Conservation (phyloP, 2,888 invertebrate species). For the Leucozona laternaria region DNA sequence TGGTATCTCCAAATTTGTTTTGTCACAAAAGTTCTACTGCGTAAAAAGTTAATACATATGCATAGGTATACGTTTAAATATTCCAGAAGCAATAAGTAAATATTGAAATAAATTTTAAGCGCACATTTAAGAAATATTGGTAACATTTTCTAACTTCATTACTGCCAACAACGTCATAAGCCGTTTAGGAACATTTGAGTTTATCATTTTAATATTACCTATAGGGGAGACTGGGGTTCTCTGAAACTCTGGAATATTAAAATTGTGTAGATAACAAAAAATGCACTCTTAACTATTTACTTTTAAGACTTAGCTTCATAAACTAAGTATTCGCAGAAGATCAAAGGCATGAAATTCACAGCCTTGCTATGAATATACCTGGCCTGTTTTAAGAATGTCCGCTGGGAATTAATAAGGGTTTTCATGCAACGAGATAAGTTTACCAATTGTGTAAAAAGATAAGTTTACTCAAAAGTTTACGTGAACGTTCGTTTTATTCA, state of each 20-base stretch:
- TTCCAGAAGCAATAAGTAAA: constrained; percentile 9
- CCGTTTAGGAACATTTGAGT: background rate
- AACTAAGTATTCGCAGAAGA: too few relatives aligned
- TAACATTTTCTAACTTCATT: background rate
- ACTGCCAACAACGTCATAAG: background rate
- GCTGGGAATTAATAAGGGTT: too few relatives aligned
- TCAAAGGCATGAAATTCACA: too few relatives aligned
- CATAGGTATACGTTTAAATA: background rate
- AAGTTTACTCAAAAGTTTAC: too few relatives aligned
- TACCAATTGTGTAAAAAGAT: too few relatives aligned
- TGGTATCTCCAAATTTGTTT: background rate
- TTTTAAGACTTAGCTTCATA: too few relatives aligned
- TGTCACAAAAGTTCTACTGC: background rate
- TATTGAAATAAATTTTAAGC: background rate
- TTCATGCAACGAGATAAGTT: too few relatives aligned
- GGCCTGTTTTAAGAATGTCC: too few relatives aligned
- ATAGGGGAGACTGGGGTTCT: background rate
- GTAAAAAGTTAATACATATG: background rate
- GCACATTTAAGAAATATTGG: constrained; percentile 6
- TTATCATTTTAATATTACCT: background rate
- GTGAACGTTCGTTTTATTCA: too few relatives aligned
- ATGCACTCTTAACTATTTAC: too few relatives aligned
- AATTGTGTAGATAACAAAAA: too few relatives aligned
- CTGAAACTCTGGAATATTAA: background rate
- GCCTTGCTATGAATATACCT: too few relatives aligned